These are phyloP conservation scores for Xestoiulus laeticollis DNA, from an alignment of 2,888 invertebrate genomes.

Conservation along the genomic window DNA sequence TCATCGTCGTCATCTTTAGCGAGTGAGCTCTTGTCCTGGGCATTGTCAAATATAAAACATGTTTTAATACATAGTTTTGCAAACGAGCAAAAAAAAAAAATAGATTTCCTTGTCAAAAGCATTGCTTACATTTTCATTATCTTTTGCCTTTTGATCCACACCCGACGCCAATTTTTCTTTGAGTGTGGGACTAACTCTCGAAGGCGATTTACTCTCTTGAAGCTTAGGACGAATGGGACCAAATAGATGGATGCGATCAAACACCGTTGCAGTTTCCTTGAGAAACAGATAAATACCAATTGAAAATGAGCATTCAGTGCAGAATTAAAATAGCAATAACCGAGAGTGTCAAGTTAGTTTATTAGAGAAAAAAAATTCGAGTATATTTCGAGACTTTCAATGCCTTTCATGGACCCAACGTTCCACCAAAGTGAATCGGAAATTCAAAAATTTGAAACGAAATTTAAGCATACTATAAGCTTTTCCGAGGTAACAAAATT, in stretches of 20 bases:
- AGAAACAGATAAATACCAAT: constrained; percentile 44
- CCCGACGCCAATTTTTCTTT: neutral
- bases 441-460: too few relatives aligned
- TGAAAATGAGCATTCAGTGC: neutral
- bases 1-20: neutral
- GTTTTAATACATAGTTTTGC: neutral
- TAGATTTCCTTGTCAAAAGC: neutral
- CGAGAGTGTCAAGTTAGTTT: too few relatives aligned
- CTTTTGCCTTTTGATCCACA: neutral
- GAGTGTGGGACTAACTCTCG: neutral
- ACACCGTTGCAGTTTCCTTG: constrained; percentile 59
- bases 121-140: neutral
- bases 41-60: neutral
- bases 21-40: neutral
- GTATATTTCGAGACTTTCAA: too few relatives aligned
- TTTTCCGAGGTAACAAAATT: too few relatives aligned
- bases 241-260: constrained; percentile 57
- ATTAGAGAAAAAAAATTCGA: too few relatives aligned
- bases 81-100: too few relatives aligned
- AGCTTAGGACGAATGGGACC: constrained; percentile 40
- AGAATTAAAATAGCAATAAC: neutral
- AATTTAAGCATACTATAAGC: too few relatives aligned
- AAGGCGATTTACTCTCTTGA: constrained; percentile 30
- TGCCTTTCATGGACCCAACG: too few relatives aligned
- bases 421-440: too few relatives aligned